phyloP scores from a whole-genome alignment of 2,797 vertebrate genomes.

The Phrynocephalus vlangalii region DNA sequence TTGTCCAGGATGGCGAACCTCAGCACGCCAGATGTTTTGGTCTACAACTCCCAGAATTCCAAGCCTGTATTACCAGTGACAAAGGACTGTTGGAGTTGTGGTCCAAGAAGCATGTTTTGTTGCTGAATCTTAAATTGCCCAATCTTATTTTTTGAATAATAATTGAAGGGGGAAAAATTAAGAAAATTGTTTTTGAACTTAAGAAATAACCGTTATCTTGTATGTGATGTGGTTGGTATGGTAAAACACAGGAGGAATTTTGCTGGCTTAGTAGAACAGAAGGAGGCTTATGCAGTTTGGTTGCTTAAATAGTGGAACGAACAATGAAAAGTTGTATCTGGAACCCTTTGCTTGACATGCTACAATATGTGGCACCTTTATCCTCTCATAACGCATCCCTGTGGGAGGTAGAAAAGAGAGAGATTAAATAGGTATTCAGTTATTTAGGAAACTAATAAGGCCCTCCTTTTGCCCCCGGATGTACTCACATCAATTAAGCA shows the following conservation, averaged over 20 bases:
- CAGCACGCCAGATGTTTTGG: too few relatives aligned
- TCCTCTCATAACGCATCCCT: slow-evolving; percentile 9
- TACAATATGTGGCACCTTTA: slow-evolving; percentile 51
- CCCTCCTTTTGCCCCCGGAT: slow-evolving; percentile 17
- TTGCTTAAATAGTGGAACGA: slow-evolving; percentile 39
- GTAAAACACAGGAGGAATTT: slow-evolving; percentile 33
- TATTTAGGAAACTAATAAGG: slow-evolving; percentile 33
- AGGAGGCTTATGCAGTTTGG: slow-evolving; percentile 60
- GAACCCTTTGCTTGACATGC: slow-evolving; percentile 61
- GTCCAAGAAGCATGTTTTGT: background rate
- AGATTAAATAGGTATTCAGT: slow-evolving; percentile 36
- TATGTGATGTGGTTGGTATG: slow-evolving; percentile 35
- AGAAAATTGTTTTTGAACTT: background rate
- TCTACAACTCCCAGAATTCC: too few relatives aligned
- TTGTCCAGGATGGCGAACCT: background rate
- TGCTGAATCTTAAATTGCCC: background rate
- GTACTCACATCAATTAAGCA: background rate
- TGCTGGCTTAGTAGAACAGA: slow-evolving; percentile 25
- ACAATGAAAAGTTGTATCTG: slow-evolving; percentile 54
- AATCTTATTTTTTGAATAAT: background rate
- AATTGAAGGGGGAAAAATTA: background rate
- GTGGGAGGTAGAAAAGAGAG: slow-evolving; percentile 14
- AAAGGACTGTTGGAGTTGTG: background rate
- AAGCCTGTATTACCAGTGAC: too few relatives aligned
- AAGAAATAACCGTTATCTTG: background rate